phyloP scores from a whole-genome alignment of 2,888 invertebrate species.

The Trachelus iudaicus region DNA sequence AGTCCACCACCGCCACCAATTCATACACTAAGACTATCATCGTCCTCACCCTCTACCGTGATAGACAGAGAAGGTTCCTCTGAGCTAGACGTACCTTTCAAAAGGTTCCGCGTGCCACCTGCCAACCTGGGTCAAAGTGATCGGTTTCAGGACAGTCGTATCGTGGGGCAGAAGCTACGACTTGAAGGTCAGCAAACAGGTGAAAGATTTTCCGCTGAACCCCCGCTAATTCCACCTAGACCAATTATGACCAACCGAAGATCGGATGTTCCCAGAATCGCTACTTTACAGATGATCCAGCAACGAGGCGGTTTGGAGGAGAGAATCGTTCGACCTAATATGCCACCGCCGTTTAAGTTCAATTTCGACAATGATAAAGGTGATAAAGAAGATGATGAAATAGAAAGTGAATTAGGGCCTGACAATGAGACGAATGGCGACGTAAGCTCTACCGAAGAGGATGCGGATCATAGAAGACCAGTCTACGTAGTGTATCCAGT shows the following conservation, averaged over 20 bases:
- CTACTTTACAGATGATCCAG: constrained; percentile 78
- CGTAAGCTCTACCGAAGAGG: constrained; percentile 26
- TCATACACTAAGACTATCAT: constrained; percentile 35
- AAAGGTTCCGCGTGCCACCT: constrained; percentile 23
- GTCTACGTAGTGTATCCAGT: constrained; percentile 74
- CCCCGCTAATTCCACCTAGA: constrained; percentile 63
- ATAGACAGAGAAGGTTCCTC: constrained; percentile 1
- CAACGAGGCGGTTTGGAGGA: constrained; percentile 53
- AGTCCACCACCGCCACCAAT: constrained; percentile 68
- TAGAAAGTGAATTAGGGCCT: not conserved
- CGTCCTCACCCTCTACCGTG: constrained; percentile 13
- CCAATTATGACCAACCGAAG: constrained; percentile 65
- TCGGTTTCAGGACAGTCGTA: constrained; percentile 23
- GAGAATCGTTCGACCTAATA: constrained; percentile 33
- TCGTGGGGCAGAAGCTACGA: constrained; percentile 36
- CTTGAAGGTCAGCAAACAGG: constrained; percentile 21
- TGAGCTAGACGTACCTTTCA: constrained; percentile 4
- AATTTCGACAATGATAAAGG: constrained; percentile 55
- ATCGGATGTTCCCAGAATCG: constrained; percentile 61
- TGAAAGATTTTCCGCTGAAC: constrained; percentile 49
- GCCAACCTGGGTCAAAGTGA: constrained; percentile 21
- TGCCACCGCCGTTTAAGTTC: constrained; percentile 62
- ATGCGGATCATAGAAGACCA: constrained; percentile 64
- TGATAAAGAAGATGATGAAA: constrained; percentile 27
- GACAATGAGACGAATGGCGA: constrained; percentile 21